phyloP scores from a whole-genome alignment of 2,113 vertebrate species.

The Ageneiosus marmoratus region DNA sequence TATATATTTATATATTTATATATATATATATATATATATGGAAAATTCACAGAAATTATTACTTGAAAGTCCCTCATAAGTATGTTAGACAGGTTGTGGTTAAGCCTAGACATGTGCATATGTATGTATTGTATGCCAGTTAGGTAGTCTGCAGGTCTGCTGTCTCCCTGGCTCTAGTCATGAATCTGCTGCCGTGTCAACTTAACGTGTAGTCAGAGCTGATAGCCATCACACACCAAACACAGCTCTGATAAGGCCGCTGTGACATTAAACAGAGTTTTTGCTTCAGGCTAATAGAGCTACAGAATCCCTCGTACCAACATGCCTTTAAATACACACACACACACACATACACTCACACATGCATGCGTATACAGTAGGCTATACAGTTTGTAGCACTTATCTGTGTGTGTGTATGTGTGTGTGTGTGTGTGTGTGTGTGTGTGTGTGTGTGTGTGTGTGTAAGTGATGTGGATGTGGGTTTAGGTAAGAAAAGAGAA shows the following conservation, averaged over 20 bases:
- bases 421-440: slow-evolving; percentile 16
- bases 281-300: slow-evolving; percentile 28
- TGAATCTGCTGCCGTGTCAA: slow-evolving; percentile 34
- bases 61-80: not conserved
- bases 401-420: slow-evolving; percentile 18
- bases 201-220: slow-evolving; percentile 8
- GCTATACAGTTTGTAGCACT: not conserved
- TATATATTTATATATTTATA: not conserved
- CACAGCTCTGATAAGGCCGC: slow-evolving; percentile 72
- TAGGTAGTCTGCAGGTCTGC: slow-evolving; percentile 37
- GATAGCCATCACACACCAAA: slow-evolving; percentile 41
- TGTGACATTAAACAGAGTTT: slow-evolving; percentile 48
- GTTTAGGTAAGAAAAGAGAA: not conserved
- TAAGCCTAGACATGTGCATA: slow-evolving; percentile 10
- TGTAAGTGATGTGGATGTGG: not conserved
- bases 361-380: not conserved
- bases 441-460: slow-evolving; percentile 19
- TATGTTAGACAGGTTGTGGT: slow-evolving; percentile 5
- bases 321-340: slow-evolving; percentile 22
- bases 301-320: not conserved
- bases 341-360: not conserved
- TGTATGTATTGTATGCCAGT: slow-evolving; percentile 15
- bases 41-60: slow-evolving; percentile 2
- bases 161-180: slow-evolving; percentile 57
- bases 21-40: not conserved